phyloP scores from a whole-genome alignment of 2,888 invertebrate genomes.

The Aspidiotus destructor region DNA sequence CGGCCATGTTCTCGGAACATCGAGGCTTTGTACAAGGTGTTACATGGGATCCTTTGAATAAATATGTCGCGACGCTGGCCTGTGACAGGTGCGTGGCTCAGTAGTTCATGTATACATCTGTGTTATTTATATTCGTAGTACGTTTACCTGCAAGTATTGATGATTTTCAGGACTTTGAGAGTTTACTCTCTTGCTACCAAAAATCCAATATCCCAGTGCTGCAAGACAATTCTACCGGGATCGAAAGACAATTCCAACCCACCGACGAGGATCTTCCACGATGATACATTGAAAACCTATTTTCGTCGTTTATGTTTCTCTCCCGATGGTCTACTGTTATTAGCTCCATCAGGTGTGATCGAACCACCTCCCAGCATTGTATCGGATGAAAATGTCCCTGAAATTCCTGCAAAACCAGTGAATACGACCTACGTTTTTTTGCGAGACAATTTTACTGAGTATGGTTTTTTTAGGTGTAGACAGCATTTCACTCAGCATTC shows the following conservation, averaged over 20 bases:
- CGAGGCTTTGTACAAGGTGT: conserved; percentile 97
- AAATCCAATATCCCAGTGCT: conserved; percentile 47
- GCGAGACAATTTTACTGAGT: conserved; percentile 45
- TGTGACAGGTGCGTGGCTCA: conserved; percentile 60
- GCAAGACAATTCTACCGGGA: conserved; percentile 38
- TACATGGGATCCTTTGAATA: conserved; percentile 81
- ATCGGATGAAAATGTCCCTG: conserved; percentile 44
- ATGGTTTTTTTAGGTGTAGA: conserved; percentile 29
- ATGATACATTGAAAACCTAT: conserved; percentile 88
- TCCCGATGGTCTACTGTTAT: conserved; percentile 79
- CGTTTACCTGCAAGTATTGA: conserved; percentile 14
- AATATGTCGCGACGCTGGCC: conserved; percentile 72
- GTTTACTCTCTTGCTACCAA: conserved; percentile 44
- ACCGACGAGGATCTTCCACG: conserved; percentile 61
- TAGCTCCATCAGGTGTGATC: conserved; percentile 82
- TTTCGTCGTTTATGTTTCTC: conserved; percentile 82
- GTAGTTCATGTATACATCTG: neutral
- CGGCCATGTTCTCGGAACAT: conserved; percentile 65
- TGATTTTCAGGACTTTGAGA: conserved; percentile 36
- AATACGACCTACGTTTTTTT: conserved; percentile 54
- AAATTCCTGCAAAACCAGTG: conserved; percentile 41
- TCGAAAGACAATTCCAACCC: conserved; percentile 11
- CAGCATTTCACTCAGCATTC: neutral
- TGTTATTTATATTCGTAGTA: neutral
- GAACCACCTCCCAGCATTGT: conserved; percentile 43